Evolutionary conservation across 2,888 invertebrate genomes (phyloP).

Genomic region (Perdita meconis): DNA sequence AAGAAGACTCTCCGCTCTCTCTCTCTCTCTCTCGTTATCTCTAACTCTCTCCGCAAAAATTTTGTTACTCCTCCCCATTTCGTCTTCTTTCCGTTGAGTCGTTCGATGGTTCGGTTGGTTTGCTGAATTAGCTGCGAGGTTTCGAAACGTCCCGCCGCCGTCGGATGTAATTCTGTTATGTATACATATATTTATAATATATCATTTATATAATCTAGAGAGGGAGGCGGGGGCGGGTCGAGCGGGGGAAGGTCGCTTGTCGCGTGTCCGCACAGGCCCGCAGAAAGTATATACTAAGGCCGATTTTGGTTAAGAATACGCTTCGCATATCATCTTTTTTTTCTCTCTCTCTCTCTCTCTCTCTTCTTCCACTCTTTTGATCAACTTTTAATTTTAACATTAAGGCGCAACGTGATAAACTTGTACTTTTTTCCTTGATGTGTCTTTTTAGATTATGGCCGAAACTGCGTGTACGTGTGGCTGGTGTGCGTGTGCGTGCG

Average conservation of each 20-base stretch:
- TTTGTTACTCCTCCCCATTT: no score
- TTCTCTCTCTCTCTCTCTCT: slow-evolving; percentile 22
- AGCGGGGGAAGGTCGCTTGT: slow-evolving; percentile 72
- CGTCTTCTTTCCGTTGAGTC: slow-evolving; percentile 51
- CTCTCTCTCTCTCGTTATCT: slow-evolving; percentile 32
- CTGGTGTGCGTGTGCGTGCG: slow-evolving; percentile 59
- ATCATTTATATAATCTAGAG: slow-evolving; percentile 63
- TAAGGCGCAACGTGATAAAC: slow-evolving; percentile 84
- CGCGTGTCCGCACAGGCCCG: slow-evolving; percentile 56
- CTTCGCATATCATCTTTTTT: slow-evolving; percentile 67
- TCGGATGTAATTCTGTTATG: slow-evolving; percentile 65
- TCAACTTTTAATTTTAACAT: slow-evolving; percentile 84
- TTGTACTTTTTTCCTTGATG: slow-evolving; percentile 84
- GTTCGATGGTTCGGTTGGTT: slow-evolving; percentile 70
- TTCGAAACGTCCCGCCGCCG: slow-evolving; percentile 73
- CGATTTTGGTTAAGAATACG: slow-evolving; percentile 84
- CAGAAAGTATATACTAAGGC: slow-evolving; percentile 84
- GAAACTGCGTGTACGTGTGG: slow-evolving; percentile 77
- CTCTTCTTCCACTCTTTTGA: slow-evolving; percentile 78
- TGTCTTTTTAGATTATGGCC: slow-evolving; percentile 83
- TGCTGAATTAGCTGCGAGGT: slow-evolving; percentile 74
- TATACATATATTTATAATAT: slow-evolving; percentile 71
- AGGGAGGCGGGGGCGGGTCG: slow-evolving; percentile 16
- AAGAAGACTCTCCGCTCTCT: slow-evolving; percentile 60
- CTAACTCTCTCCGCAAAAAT: slow-evolving; percentile 9